These are phyloP conservation scores for Euura saliciscinereae DNA, from an alignment of 1,140 invertebrate genomes.

Conservation along the genomic window DNA sequence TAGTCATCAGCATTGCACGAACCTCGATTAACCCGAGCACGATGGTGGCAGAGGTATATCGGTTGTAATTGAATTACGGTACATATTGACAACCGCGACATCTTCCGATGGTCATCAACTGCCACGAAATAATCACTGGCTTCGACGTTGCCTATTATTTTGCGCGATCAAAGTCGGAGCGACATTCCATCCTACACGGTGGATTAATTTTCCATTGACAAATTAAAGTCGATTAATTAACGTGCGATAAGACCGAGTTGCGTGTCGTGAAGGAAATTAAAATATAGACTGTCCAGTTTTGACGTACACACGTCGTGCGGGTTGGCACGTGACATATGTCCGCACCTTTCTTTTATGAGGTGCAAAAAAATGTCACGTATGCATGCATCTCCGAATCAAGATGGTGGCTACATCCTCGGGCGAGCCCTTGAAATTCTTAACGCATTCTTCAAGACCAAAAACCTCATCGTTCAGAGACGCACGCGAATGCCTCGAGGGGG, in stretches of 20 bases:
- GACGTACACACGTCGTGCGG: not conserved
- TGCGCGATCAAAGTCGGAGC: too few species aligned
- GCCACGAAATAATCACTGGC: not conserved
- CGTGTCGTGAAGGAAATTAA: too few species aligned
- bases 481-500: not conserved
- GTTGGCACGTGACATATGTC: not conserved
- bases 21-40: not conserved
- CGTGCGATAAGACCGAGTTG: too few species aligned
- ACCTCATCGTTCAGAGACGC: not conserved
- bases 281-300: too few species aligned
- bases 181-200: too few species aligned
- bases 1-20: not conserved
- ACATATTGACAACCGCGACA: not conserved
- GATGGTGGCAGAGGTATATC: not conserved
- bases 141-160: too few species aligned
- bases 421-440: not conserved
- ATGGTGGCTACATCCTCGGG: not conserved
- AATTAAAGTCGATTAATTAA: too few species aligned
- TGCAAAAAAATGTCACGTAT: not conserved
- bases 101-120: not conserved
- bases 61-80: conserved; percentile 2
- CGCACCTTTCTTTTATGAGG: not conserved
- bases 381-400: not conserved
- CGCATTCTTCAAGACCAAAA: conserved; percentile 3
- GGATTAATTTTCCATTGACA: too few species aligned